Percentiles rank a stretch among this genome's conserved stretches.
phyloP scores from a whole-genome alignment of 1,140 invertebrate genomes.

The Ostrea denselamellosa region DNA sequence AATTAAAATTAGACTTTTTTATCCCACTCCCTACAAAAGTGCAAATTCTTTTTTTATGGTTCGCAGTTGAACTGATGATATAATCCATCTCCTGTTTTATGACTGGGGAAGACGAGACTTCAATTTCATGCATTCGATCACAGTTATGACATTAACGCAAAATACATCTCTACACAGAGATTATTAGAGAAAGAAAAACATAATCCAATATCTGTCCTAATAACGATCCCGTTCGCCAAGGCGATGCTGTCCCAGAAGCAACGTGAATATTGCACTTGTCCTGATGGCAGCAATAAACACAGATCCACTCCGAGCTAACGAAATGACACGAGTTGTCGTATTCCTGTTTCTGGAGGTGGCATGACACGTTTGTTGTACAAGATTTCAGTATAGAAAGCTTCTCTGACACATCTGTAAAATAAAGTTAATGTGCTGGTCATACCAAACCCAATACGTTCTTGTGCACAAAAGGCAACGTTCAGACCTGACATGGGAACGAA shows the following conservation, averaged over 20 bases:
- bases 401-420: not conserved
- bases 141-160: not conserved
- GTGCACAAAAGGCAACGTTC: too few relatives aligned
- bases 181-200: not conserved
- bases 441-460: too few relatives aligned
- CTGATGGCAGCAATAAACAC: conserved; percentile 4
- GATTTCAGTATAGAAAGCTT: conserved; percentile 4
- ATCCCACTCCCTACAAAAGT: too few relatives aligned
- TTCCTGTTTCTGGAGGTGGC: not conserved
- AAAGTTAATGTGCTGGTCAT: not conserved
- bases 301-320: not conserved
- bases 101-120: not conserved
- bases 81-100: not conserved
- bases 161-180: not conserved
- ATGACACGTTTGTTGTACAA: conserved; percentile 16
- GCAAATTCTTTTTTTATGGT: too few relatives aligned
- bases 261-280: conserved; percentile 18
- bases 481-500: too few relatives aligned
- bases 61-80: too few relatives aligned
- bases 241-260: not conserved
- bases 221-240: not conserved
- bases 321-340: not conserved
- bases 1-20: too few relatives aligned
- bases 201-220: conserved; percentile 10
- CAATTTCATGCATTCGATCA: not conserved